These are phyloP conservation scores for Tetraneura akinire DNA, from an alignment of 1,140 invertebrate species.

Conservation along the genomic window DNA sequence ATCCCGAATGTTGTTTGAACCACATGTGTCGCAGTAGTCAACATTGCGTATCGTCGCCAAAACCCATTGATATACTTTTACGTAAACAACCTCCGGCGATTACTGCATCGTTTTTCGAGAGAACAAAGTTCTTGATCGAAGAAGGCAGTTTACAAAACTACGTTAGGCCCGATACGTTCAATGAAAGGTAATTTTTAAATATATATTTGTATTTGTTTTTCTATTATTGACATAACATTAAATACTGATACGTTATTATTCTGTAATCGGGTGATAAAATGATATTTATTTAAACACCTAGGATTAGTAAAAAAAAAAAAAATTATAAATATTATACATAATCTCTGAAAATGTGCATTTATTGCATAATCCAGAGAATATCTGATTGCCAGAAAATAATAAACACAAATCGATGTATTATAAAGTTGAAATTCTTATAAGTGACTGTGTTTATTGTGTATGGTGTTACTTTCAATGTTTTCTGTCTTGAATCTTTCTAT, in stretches of 20 bases:
- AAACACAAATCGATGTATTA: constrained; percentile 33
- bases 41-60: constrained; percentile 86
- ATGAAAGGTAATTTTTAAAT: constrained; percentile 81
- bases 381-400: constrained; percentile 22
- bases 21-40: constrained; percentile 79
- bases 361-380: background rate
- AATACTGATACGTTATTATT: background rate
- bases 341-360: constrained; percentile 5
- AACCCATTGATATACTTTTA: constrained; percentile 90
- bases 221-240: background rate
- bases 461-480: constrained; percentile 50
- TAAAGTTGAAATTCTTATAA: constrained; percentile 30
- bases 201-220: background rate
- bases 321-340: background rate
- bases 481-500: constrained; percentile 51
- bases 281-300: background rate
- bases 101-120: constrained; percentile 95
- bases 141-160: constrained; percentile 97
- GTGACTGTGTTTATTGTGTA: constrained; percentile 49
- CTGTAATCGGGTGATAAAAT: background rate
- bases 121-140: constrained; percentile 97
- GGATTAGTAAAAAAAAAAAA: background rate
- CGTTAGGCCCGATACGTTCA: constrained; percentile 90
- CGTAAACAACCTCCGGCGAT: constrained; percentile 92
- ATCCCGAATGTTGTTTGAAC: constrained; percentile 92